Evolutionary conservation across 2,888 invertebrate species (phyloP).

Genomic region (Geotrupes spiniger): DNA sequence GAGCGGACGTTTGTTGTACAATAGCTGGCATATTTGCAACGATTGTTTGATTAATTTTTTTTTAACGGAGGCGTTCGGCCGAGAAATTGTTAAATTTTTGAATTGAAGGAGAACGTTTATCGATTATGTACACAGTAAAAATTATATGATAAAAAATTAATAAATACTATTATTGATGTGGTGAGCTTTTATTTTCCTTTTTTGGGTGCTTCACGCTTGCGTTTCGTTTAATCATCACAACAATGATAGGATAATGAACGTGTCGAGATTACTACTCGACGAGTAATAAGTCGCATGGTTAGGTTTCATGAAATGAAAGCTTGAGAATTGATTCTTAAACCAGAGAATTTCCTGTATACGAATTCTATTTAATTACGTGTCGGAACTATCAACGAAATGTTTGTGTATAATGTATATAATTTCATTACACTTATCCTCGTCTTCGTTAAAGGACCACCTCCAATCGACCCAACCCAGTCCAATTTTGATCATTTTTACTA

Average conservation of each 20-base stretch:
- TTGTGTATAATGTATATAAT: too few relatives aligned
- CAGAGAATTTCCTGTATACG: too few relatives aligned
- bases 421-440: too few relatives aligned
- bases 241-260: constrained; percentile 11
- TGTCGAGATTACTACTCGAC: too few relatives aligned
- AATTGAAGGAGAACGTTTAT: constrained; percentile 6
- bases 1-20: constrained; percentile 13
- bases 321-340: too few relatives aligned
- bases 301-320: constrained; percentile 6
- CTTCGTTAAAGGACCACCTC: too few relatives aligned
- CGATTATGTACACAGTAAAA: constrained; percentile 15
- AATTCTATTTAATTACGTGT: too few relatives aligned
- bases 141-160: constrained; percentile 14
- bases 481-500: too few relatives aligned
- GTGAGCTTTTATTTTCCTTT: constrained; percentile 20
- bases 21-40: constrained; percentile 20
- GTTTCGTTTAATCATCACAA: constrained; percentile 12
- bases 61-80: constrained; percentile 11
- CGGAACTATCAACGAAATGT: too few relatives aligned
- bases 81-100: constrained; percentile 16
- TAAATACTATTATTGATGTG: constrained; percentile 23
- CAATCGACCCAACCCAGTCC: too few relatives aligned
- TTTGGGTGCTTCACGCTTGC: neutral
- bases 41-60: constrained; percentile 11
- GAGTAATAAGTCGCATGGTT: too few relatives aligned